A percentile compares a stretch with the other conserved stretches of the same genome.
phyloP scores from a whole-genome alignment of 2,113 vertebrate species.

The Sphyrna mokarran region DNA sequence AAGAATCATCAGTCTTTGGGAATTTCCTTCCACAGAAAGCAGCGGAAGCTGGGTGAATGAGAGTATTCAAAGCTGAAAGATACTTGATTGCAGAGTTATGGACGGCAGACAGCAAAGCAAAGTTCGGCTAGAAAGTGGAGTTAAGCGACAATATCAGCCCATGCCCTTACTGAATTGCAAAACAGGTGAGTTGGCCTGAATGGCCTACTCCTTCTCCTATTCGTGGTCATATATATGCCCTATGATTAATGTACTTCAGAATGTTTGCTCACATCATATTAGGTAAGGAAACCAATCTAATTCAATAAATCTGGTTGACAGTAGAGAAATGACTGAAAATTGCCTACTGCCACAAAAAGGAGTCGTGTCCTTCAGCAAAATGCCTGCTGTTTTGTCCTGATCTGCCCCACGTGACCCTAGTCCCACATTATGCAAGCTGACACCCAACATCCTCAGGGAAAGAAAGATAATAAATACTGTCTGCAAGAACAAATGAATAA shows the following conservation, averaged over 20 bases:
- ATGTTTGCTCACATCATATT: not conserved
- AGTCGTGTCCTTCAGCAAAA: not conserved
- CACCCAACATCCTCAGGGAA: not conserved
- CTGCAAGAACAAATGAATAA: not conserved
- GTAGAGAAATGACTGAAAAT: not conserved
- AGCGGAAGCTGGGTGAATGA: too few species aligned
- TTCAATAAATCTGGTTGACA: not conserved
- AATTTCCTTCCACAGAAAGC: too few species aligned
- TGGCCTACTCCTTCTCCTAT: too few species aligned
- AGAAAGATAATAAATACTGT: not conserved
- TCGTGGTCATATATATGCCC: not conserved
- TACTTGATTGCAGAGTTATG: too few species aligned
- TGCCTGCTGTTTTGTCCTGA: not conserved
- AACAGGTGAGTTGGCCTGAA: too few species aligned
- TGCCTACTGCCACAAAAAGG: not conserved
- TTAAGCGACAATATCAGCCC: too few species aligned
- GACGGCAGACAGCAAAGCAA: too few species aligned
- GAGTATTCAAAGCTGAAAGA: too few species aligned
- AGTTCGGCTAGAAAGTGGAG: too few species aligned
- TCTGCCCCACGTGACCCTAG: not conserved
- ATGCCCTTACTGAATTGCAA: too few species aligned
- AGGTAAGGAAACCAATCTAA: not conserved
- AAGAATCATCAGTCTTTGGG: too few species aligned
- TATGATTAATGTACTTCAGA: not conserved
- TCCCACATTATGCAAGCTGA: not conserved